phyloP scores from a whole-genome alignment of 2,888 invertebrate genomes.

The Himalopsyche tibetana region DNA sequence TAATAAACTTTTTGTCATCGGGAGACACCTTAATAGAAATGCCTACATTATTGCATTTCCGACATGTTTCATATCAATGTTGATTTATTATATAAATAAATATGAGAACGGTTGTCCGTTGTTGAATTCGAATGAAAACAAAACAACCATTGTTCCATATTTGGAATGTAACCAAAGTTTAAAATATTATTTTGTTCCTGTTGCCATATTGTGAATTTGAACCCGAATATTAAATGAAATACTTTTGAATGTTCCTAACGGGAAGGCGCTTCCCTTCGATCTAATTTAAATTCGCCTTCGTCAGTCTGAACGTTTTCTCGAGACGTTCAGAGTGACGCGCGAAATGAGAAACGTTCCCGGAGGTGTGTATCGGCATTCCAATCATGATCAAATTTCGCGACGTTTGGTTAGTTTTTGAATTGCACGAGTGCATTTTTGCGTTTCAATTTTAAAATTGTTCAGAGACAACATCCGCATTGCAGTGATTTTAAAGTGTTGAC shows the following conservation, averaged over 20 bases:
- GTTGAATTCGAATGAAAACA: neutral
- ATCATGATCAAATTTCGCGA: neutral
- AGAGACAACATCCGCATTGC: neutral
- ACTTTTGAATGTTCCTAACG: neutral
- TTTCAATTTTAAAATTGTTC: slow-evolving; percentile 36
- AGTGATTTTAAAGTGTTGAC: slow-evolving; percentile 41
- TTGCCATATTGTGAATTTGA: slow-evolving; percentile 36
- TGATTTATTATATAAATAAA: neutral
- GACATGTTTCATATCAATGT: neutral
- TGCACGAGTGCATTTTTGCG: neutral
- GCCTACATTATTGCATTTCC: neutral
- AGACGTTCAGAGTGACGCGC: neutral
- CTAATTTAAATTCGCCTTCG: neutral
- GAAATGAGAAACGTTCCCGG: neutral
- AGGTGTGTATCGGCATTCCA: slow-evolving; percentile 11
- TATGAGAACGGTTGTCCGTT: neutral
- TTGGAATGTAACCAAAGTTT: slow-evolving; percentile 36
- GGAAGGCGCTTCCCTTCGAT: slow-evolving; percentile 8
- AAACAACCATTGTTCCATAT: slow-evolving; percentile 6
- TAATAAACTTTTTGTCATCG: too few relatives aligned
- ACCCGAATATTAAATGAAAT: slow-evolving; percentile 7
- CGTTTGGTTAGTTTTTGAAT: slow-evolving; percentile 12
- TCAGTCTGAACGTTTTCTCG: neutral
- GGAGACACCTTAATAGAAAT: neutral
- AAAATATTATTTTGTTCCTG: slow-evolving; percentile 32